A percentile compares a stretch with the other conserved stretches of the same genome.
These are phyloP conservation scores for Cryptoprocta ferox DNA, from an alignment of 2,797 vertebrate species.

Conservation along the genomic window DNA sequence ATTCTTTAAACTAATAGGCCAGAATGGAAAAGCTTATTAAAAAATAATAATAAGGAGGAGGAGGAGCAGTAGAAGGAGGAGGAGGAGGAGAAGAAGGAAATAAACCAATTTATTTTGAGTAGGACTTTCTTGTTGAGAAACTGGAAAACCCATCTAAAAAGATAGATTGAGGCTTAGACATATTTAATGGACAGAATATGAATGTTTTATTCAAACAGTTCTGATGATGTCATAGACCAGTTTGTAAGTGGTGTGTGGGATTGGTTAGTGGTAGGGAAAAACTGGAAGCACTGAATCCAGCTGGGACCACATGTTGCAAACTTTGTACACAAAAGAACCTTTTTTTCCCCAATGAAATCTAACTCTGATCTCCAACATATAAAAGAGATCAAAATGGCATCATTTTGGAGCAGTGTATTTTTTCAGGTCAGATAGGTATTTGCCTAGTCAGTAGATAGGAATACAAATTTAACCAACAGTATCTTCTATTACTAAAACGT, in stretches of 20 bases:
- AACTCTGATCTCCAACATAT: not conserved
- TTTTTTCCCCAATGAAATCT: constrained; percentile 13
- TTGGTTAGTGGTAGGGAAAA: not conserved
- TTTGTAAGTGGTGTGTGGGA: not conserved
- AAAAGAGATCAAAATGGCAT: not conserved
- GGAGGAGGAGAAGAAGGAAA: not conserved
- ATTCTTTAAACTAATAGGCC: not conserved
- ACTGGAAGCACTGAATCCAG: not conserved
- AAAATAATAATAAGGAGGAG: not conserved
- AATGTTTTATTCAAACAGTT: not conserved
- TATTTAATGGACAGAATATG: not conserved
- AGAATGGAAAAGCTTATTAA: not conserved
- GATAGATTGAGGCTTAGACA: not conserved
- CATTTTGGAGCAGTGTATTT: not conserved
- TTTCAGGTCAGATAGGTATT: not conserved
- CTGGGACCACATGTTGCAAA: not conserved
- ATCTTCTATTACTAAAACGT: not conserved
- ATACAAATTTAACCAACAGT: not conserved
- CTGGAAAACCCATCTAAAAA: not conserved
- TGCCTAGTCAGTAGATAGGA: not conserved
- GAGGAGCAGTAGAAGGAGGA: not conserved
- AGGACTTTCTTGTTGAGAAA: not conserved
- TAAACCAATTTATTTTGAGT: not conserved
- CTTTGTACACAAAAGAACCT: not conserved
- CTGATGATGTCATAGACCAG: not conserved